Base-by-base conservation (phyloP, 2,888 invertebrate species). In the Allygus modestus region DNA sequence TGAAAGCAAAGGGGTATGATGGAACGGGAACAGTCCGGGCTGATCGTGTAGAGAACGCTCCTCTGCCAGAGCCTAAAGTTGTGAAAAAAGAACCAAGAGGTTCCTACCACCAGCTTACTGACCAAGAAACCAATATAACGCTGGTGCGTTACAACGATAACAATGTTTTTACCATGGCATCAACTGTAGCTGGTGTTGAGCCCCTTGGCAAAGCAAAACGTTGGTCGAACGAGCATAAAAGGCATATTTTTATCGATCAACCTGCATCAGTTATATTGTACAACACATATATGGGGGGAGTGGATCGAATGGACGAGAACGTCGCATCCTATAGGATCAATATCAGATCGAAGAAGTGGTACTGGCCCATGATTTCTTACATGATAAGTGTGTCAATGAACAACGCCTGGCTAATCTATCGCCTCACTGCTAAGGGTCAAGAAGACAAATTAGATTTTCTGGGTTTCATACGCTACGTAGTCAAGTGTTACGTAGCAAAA, bases 171-270 rank as follows among this genome's bases (percentile, higher is more conserved):
- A 81, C 81, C 2, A 81, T 81, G 81, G 81, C 58, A 54, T 81
- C 81, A 26, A 81, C 81, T 33, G 58, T 81, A 7, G 61, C 81
- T 31, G 33, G 37, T n/a, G 81, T 81, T 81, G 81, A 81, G 81
- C 81, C 58, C 12, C 58, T 81, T 33, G 58, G 81, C 11, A 81
- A 81, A 58, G 81, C 81, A 31, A 31, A 58, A 79, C 54, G 79
- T 15, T 79, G 79, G 79, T 79, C 71, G 9, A 33, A 71, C 31
- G 71, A 28, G n/a, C 33, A 71, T 33, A 71, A 71, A 71, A 71
- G 31, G 7, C 33, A 71, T 33, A 71, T 71, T 11, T 7, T 5
- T 71, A 28, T 71, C 17, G 71, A 71, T 33, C 15, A 15, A 54
- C 54, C 46, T 9, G 46, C 17, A 1, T 46, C 46, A 9, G 46